Evolutionary conservation across 2,888 invertebrate genomes (phyloP).

Genomic region (Furcula furcula): DNA sequence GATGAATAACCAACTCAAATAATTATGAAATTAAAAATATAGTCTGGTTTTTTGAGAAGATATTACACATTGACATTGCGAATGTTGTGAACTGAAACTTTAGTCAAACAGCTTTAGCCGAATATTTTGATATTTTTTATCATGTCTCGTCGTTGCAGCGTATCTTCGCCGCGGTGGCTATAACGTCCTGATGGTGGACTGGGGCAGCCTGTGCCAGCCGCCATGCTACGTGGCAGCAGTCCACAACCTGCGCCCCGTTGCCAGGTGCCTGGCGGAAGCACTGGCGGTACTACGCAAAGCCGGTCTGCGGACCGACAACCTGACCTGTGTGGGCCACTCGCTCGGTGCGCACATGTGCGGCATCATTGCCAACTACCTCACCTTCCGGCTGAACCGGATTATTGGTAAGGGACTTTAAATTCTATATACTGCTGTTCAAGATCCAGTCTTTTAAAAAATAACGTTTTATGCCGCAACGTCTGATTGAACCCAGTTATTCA

Average conservation of each 20-base stretch:
- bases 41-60: too few relatives aligned
- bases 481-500: too few relatives aligned
- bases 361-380: slow-evolving; percentile 86
- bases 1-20: too few relatives aligned
- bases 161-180: slow-evolving; percentile 87
- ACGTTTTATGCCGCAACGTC: too few relatives aligned
- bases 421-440: too few relatives aligned
- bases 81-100: too few relatives aligned
- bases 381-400: slow-evolving; percentile 87
- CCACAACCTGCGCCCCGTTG: slow-evolving; percentile 87
- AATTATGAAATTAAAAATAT: too few relatives aligned
- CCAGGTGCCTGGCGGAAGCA: slow-evolving; percentile 85
- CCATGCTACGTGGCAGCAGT: slow-evolving; percentile 90
- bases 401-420: too few relatives aligned
- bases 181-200: slow-evolving; percentile 89
- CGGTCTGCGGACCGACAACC: slow-evolving; percentile 84
- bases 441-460: too few relatives aligned
- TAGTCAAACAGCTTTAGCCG: too few relatives aligned
- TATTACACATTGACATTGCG: too few relatives aligned
- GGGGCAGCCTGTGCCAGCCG: slow-evolving; percentile 86
- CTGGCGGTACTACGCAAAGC: slow-evolving; percentile 83
- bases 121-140: too few relatives aligned
- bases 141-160: slow-evolving; percentile 71
- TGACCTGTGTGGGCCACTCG: slow-evolving; percentile 90
- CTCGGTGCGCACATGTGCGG: slow-evolving; percentile 90